These are phyloP conservation scores for Sinodicranocentrus sp. DNA, from an alignment of 2,888 invertebrate genomes.

Conservation along the genomic window DNA sequence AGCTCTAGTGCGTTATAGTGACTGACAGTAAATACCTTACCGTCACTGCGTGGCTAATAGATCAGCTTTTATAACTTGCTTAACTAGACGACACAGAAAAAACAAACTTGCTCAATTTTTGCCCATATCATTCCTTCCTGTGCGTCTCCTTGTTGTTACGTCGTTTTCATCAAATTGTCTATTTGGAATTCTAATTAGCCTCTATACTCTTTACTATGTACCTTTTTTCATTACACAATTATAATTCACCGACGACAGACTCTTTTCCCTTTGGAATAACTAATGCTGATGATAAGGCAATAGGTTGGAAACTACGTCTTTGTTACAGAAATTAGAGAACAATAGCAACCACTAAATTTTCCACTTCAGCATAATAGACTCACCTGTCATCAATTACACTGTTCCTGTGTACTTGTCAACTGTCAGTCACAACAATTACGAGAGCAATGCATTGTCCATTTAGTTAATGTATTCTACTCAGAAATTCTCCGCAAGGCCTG, in stretches of 20 bases:
- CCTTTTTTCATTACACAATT: conserved; percentile 1
- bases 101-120: no score
- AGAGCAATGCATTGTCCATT: no score
- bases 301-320: no score
- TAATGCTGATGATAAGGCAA: no score
- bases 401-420: neutral
- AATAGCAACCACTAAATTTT: neutral
- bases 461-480: no score
- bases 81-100: no score
- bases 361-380: neutral
- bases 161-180: neutral
- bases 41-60: conserved; percentile 24
- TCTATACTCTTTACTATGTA: neutral
- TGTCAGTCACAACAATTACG: conserved; percentile 1
- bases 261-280: no score
- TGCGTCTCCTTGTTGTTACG: neutral
- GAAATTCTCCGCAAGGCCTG: no score
- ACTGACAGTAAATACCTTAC: neutral
- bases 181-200: neutral
- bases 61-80: neutral
- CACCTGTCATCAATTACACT: conserved; percentile 4
- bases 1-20: neutral
- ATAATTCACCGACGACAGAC: neutral
- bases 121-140: no score
- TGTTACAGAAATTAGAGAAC: no score